phyloP scores from a whole-genome alignment of 2,888 invertebrate genomes.

The Conistra vaccinii region DNA sequence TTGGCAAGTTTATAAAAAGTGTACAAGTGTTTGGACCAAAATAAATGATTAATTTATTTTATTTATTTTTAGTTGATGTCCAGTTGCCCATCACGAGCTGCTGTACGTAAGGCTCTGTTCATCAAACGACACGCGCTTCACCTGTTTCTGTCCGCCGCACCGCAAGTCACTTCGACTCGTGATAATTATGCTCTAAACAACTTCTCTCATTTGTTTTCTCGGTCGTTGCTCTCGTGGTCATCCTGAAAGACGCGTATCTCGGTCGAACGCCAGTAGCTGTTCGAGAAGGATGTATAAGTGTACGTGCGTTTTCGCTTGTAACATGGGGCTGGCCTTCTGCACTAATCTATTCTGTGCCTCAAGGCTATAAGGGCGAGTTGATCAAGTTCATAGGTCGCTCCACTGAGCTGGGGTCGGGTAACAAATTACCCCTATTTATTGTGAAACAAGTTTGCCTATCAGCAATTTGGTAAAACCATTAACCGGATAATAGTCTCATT shows the following conservation, averaged over 20 bases:
- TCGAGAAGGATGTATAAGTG: background rate
- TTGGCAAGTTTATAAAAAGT: no score
- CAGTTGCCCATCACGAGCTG: no score
- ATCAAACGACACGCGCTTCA: background rate
- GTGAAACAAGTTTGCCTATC: conserved; percentile 83
- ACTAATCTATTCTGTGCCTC: background rate
- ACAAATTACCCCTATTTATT: conserved; percentile 86
- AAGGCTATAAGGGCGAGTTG: conserved; percentile 64
- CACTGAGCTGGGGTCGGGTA: conserved; percentile 69
- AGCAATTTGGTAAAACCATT: conserved; percentile 84
- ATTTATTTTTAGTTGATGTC: no score
- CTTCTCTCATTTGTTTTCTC: background rate
- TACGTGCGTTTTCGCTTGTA: background rate
- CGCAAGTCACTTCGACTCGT: background rate
- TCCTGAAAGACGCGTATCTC: background rate
- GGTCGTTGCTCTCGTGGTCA: background rate
- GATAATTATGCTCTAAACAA: background rate
- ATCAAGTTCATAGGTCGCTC: conserved; percentile 75
- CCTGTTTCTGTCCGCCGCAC: background rate
- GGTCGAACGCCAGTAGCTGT: background rate
- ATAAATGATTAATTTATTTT: no score
- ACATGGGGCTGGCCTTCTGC: background rate
- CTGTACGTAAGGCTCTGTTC: background rate
- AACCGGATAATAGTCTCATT: conserved; percentile 78
- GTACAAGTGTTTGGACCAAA: no score